phyloP scores from a whole-genome alignment of 2,888 invertebrate species.

The Celastrina argiolus region DNA sequence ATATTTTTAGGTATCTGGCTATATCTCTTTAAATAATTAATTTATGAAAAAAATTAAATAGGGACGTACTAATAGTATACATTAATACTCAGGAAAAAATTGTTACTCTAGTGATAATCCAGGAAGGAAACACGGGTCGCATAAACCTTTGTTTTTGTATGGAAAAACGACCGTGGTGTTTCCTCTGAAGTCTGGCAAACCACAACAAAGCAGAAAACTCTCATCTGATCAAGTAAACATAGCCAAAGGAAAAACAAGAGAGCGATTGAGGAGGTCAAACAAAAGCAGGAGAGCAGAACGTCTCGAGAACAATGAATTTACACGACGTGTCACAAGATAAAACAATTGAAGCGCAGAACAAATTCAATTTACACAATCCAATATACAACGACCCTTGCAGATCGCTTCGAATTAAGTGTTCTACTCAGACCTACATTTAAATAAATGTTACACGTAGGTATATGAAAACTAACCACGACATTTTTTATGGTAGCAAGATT shows the following conservation, averaged over 20 bases:
- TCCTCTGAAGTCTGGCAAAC: too few species aligned
- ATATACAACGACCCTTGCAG: constrained; percentile 42
- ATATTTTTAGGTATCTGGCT: too few species aligned
- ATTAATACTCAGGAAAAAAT: too few species aligned
- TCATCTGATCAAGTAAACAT: not conserved
- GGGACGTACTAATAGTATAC: too few species aligned
- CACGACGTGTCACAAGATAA: constrained; percentile 23
- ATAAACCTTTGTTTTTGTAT: too few species aligned
- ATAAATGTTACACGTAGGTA: not conserved
- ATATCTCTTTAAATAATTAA: too few species aligned
- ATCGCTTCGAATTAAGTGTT: constrained; percentile 45
- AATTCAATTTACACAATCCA: constrained; percentile 47
- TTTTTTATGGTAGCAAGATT: too few species aligned
- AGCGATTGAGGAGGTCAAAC: not conserved
- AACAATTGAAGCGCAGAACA: constrained; percentile 32
- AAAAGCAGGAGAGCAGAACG: not conserved
- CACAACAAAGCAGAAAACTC: too few species aligned
- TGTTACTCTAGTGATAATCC: too few species aligned
- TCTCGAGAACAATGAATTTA: constrained; percentile 2
- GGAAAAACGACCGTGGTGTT: too few species aligned
- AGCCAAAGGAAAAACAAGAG: not conserved
- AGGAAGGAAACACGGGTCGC: too few species aligned
- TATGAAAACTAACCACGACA: not conserved
- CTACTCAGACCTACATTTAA: constrained; percentile 9
- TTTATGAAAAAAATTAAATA: too few species aligned